Conservation (phyloP, 2,888 invertebrate genomes). For the Thera britannica region DNA sequence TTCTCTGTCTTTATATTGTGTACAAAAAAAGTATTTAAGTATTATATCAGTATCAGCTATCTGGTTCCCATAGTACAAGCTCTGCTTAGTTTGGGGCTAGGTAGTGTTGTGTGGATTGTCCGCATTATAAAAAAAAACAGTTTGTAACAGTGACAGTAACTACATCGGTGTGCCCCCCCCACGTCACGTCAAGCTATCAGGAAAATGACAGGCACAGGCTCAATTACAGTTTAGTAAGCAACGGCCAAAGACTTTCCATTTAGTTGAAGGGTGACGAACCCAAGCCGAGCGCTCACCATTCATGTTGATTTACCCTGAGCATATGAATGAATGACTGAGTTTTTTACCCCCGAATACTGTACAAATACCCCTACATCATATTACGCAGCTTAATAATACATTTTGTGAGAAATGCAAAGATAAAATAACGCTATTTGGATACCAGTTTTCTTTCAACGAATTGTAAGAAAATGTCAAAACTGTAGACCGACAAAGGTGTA, state of each 20-base stretch:
- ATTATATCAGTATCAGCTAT: too few species aligned
- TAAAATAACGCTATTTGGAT: constrained; percentile 9
- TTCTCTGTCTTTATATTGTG: too few species aligned
- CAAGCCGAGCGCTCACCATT: constrained; percentile 8
- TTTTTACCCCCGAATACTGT: constrained; percentile 14
- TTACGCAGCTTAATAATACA: background rate
- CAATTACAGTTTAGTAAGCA: constrained; percentile 4
- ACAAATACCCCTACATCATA: constrained; percentile 6
- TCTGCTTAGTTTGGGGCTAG: too few species aligned
- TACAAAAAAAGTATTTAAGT: too few species aligned
- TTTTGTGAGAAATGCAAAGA: constrained; percentile 8
- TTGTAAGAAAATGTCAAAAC: constrained; percentile 13
- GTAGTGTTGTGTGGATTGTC: too few species aligned
- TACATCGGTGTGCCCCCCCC: constrained; percentile 10
- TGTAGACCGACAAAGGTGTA: constrained; percentile 12
- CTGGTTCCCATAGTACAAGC: too few species aligned
- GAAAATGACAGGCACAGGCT: constrained; percentile 18
- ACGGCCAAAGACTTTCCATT: constrained; percentile 23
- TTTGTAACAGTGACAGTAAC: constrained; percentile 4
- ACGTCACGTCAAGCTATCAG: constrained; percentile 9
- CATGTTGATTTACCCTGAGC: constrained; percentile 16
- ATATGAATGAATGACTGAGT: constrained; percentile 15
- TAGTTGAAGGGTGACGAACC: constrained; percentile 23
- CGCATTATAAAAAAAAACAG: too few species aligned
- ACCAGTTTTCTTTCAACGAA: constrained; percentile 7